A percentile compares a stretch with the other conserved stretches of the same genome.
Evolutionary conservation across 2,113 vertebrate species (phyloP).

Genomic region (Ictidomys tridecemlineatus): DNA sequence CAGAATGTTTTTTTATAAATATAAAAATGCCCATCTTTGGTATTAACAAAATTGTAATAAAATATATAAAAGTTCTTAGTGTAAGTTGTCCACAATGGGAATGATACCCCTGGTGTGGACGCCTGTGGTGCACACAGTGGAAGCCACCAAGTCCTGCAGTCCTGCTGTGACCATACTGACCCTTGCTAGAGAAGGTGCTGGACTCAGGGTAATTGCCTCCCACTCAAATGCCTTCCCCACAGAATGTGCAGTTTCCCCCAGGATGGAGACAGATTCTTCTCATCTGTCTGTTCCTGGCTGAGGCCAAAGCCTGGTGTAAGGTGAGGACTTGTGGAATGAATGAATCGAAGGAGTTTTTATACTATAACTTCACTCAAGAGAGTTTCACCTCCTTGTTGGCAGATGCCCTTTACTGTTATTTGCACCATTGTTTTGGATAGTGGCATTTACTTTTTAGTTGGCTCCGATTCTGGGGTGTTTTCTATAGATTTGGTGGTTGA

Average conservation of each 20-base stretch:
- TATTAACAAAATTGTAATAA: background rate
- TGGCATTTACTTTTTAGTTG: background rate
- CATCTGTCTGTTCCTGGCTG: background rate
- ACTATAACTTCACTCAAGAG: no score
- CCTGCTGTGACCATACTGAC: background rate
- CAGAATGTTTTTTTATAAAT: background rate
- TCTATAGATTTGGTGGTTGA: background rate
- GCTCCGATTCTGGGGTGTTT: background rate
- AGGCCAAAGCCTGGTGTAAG: background rate
- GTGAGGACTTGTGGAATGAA: background rate
- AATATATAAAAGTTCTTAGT: background rate
- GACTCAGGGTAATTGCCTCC: background rate
- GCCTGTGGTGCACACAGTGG: rapidly evolving
- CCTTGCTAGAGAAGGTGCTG: no score
- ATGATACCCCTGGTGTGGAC: no score
- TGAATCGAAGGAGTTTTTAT: background rate
- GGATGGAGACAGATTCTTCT: background rate
- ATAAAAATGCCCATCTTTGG: background rate
- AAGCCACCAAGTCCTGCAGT: background rate
- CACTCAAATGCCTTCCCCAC: no score
- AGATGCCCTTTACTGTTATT: background rate
- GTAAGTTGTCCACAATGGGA: background rate
- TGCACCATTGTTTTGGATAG: background rate
- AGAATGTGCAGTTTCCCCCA: background rate
- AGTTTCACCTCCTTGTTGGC: background rate